Evolutionary conservation across 2,113 vertebrate species (phyloP), one percentile per base, ranked within the genome.

Genomic region (Argyrosomus japonicus): DNA sequence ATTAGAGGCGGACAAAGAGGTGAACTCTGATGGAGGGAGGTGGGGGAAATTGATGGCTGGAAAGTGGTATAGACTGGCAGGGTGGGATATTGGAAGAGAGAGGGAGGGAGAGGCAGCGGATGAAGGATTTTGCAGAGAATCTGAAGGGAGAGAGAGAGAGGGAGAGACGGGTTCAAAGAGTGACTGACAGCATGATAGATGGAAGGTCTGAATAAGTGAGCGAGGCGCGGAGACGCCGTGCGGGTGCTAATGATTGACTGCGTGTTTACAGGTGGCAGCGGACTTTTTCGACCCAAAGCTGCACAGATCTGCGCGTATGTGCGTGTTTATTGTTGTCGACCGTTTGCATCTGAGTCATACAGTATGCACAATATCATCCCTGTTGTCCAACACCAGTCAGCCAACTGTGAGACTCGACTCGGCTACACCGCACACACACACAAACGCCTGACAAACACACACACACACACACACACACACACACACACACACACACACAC

Each of bases 161-260:
- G n/a, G 74, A 53, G 80, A 69, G 77, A 88, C 25, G n/a, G 76
- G 81, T 77, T 90, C 76, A 88, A 82, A 80, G 88, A 90, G 75
- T 89, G 89, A 91, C 78, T 91, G 90, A 90, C 89, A 87, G 90
- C 65, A 65, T 86, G 84, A 90, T 82, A 90, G 86, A 89, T 87
- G 79, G 77, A 72, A 72, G 85, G 73, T 82, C 84, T 89, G 89
- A 91, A 89, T 90, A 80, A 87, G 85, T 82, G 88, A 91, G 84
- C 64, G n/a, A 53, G 87, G 68, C 88, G 77, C 32, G 18, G 73
- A 88, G 87, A 88, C 58, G 29, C 64, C 0, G 74, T 1, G 72
- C 29, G 85, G 74, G 77, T 81, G 18, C 83, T 86, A 87, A 87
- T 87, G 89, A 92, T 79, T 79, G 86, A 87, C 89, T 88, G 85